Evolutionary conservation across 2,888 invertebrate genomes (phyloP).

Genomic region (Philaethria dido): DNA sequence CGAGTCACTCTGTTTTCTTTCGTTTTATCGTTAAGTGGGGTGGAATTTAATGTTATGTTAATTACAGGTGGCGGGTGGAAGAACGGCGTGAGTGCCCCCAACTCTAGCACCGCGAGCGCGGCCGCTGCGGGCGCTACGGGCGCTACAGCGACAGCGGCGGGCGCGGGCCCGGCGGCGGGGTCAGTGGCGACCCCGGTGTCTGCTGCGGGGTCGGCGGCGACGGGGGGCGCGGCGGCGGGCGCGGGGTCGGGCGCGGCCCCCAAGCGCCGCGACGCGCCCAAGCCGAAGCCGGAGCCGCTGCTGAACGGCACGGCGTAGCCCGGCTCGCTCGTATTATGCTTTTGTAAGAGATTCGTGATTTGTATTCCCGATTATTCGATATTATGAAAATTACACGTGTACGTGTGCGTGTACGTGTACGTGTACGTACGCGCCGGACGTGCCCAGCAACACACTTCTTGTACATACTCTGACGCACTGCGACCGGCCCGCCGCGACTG

Average conservation of each 20-base stretch:
- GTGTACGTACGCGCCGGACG: constrained; percentile 60
- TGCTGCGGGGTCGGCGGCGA: constrained; percentile 43
- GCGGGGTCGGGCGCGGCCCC: constrained; percentile 44
- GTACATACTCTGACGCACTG: constrained; percentile 83
- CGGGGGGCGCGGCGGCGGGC: constrained; percentile 42
- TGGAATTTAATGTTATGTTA: constrained; percentile 51
- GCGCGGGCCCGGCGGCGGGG: constrained; percentile 55
- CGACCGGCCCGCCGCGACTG: too few relatives aligned
- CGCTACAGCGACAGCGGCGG: constrained; percentile 44
- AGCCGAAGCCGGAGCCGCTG: constrained; percentile 85
- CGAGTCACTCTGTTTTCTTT: too few relatives aligned
- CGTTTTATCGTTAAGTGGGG: too few relatives aligned
- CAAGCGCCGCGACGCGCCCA: constrained; percentile 72
- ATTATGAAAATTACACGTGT: constrained; percentile 74
- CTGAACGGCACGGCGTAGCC: constrained; percentile 86
- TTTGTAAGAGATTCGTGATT: constrained; percentile 82
- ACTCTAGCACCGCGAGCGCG: constrained; percentile 51
- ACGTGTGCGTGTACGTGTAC: too few relatives aligned
- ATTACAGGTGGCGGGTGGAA: constrained; percentile 75
- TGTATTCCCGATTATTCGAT: constrained; percentile 82
- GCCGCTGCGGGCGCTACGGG: constrained; percentile 38
- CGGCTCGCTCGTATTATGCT: constrained; percentile 80
- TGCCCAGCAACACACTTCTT: constrained; percentile 62
- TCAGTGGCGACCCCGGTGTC: constrained; percentile 48
- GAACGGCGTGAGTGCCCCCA: constrained; percentile 60